phyloP scores from a whole-genome alignment of 2,888 invertebrate species.

The Acanthosepion esculentum region DNA sequence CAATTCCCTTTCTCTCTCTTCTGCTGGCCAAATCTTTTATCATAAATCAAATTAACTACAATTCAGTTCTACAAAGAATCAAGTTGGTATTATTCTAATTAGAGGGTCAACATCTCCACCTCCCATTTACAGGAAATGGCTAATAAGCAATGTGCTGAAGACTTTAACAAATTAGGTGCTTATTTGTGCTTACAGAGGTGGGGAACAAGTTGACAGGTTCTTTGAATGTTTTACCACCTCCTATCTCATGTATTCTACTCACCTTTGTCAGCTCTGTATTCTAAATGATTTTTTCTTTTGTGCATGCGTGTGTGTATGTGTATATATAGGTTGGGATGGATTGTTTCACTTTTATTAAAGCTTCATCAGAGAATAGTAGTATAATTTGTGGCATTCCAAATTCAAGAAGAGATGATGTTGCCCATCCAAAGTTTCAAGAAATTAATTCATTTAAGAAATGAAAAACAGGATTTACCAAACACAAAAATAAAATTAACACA shows the following conservation, averaged over 20 bases:
- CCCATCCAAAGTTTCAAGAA: no score
- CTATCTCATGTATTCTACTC: no score
- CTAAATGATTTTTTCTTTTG: not conserved
- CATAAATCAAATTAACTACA: not conserved
- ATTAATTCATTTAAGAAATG: no score
- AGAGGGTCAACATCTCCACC: not conserved
- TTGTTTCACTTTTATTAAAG: no score
- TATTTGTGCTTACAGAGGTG: not conserved
- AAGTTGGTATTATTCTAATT: conserved; percentile 7
- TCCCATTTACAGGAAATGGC: not conserved
- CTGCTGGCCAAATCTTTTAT: not conserved
- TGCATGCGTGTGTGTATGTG: no score
- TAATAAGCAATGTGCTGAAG: not conserved
- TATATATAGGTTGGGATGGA: no score
- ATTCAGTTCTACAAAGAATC: not conserved
- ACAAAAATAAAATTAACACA: no score
- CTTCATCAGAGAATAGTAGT: no score
- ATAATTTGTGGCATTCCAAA: no score
- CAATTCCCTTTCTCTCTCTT: not conserved
- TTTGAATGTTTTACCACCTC: not conserved
- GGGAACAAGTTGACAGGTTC: conserved; percentile 8
- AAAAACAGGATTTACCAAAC: no score
- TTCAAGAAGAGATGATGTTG: no score
- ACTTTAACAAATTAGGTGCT: conserved; percentile 5
- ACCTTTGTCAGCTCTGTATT: not conserved